Conservation (phyloP, 2,113 vertebrate species). For the Mustela nigripes region DNA sequence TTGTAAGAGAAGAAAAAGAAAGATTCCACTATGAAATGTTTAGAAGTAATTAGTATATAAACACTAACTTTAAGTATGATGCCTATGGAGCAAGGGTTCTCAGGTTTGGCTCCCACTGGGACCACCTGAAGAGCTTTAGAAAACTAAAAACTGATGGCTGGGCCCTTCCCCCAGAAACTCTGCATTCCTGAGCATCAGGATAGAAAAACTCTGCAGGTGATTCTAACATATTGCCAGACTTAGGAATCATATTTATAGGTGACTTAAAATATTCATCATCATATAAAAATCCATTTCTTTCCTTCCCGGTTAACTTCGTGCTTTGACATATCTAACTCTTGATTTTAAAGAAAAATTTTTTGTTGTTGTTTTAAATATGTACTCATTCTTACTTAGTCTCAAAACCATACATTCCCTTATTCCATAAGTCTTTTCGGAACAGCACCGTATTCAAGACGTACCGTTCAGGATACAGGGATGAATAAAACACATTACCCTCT, state of each 20-base stretch:
- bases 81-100: not conserved
- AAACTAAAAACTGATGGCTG: not conserved
- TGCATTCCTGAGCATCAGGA: not conserved
- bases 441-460: not conserved
- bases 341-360: not conserved
- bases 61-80: not conserved
- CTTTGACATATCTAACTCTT: not conserved
- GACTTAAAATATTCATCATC: not conserved
- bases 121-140: not conserved
- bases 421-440: not conserved
- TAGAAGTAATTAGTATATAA: not conserved
- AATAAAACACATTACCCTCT: not conserved
- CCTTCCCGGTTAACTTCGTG: not conserved
- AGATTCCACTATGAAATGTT: not conserved
- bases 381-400: not conserved
- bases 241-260: not conserved
- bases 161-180: not conserved
- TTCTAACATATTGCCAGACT: not conserved
- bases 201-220: not conserved
- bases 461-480: not conserved
- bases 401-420: not conserved
- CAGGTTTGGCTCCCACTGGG: not conserved
- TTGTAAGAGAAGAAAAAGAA: not conserved
- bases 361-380: not conserved
- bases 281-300: not conserved